Percentiles rank a stretch among this genome's conserved stretches.
phyloP scores from a whole-genome alignment of 2,888 invertebrate genomes.

The Drosophila prostipennis region DNA sequence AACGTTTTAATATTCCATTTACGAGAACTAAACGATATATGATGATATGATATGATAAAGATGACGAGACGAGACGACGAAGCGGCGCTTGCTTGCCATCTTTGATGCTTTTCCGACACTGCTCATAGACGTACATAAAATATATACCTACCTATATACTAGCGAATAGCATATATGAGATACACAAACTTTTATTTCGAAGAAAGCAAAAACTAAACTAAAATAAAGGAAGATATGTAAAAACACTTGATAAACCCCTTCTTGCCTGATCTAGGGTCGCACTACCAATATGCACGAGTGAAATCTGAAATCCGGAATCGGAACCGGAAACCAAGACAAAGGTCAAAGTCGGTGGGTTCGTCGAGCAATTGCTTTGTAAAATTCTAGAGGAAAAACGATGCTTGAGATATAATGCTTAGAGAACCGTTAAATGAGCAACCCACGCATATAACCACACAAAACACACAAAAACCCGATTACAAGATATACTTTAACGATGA shows the following conservation, averaged over 20 bases:
- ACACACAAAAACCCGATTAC: slow-evolving; percentile 21
- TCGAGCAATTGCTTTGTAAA: slow-evolving; percentile 65
- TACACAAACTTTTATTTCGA: slow-evolving; percentile 48
- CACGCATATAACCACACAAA: slow-evolving; percentile 34
- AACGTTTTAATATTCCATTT: slow-evolving; percentile 73
- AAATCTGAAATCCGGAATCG: not conserved
- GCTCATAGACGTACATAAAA: slow-evolving; percentile 66
- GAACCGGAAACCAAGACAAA: not conserved
- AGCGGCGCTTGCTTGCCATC: slow-evolving; percentile 65
- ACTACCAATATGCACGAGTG: slow-evolving; percentile 7
- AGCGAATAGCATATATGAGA: slow-evolving; percentile 57
- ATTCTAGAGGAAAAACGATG: slow-evolving; percentile 49
- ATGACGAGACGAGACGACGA: slow-evolving; percentile 34
- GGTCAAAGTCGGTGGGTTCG: slow-evolving; percentile 1
- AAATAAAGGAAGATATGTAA: slow-evolving; percentile 62
- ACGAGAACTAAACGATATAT: slow-evolving; percentile 35
- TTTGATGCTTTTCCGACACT: slow-evolving; percentile 72
- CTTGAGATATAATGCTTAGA: slow-evolving; percentile 37
- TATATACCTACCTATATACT: slow-evolving; percentile 59
- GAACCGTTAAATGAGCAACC: slow-evolving; percentile 41
- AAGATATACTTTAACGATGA: slow-evolving; percentile 28
- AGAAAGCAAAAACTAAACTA: slow-evolving; percentile 42
- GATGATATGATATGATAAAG: slow-evolving; percentile 20
- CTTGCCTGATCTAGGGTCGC: slow-evolving; percentile 17
- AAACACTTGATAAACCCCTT: slow-evolving; percentile 58